These are phyloP conservation scores for Takifugu ocellatus DNA, from an alignment of 2,797 vertebrate species.

Conservation along the genomic window DNA sequence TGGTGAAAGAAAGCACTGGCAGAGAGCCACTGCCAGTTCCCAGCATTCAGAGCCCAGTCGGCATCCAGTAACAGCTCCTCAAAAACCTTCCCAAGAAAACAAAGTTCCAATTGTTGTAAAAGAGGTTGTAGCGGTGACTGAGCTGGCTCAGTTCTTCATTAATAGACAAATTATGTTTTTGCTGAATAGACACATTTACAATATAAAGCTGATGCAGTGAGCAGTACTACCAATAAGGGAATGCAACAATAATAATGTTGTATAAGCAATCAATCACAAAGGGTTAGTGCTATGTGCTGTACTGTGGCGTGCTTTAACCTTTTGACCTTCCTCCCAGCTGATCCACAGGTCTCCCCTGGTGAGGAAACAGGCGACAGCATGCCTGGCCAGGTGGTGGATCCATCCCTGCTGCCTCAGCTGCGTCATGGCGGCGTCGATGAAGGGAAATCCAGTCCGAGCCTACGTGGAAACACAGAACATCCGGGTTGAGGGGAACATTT, in stretches of 20 bases:
- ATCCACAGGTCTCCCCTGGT: conserved; percentile 76
- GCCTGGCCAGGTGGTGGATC: conserved; percentile 78
- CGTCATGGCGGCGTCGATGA: conserved; percentile 78
- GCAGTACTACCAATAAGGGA: too few species aligned
- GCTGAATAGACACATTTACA: too few species aligned
- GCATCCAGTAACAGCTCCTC: conserved; percentile 77
- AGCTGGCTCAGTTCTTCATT: too few species aligned
- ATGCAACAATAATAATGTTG: too few species aligned
- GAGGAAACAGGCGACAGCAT: conserved; percentile 77
- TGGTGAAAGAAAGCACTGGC: conserved; percentile 80
- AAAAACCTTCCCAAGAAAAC: conserved; percentile 61
- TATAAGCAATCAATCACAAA: too few species aligned
- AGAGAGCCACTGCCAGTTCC: conserved; percentile 81
- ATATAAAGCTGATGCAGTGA: too few species aligned
- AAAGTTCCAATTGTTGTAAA: neutral
- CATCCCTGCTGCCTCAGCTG: conserved; percentile 78
- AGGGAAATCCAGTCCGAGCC: conserved; percentile 74
- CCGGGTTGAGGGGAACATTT: neutral
- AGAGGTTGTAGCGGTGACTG: too few species aligned
- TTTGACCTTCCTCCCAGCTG: conserved; percentile 78
- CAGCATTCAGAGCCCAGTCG: conserved; percentile 76
- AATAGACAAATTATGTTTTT: too few species aligned
- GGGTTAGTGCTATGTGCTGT: too few species aligned
- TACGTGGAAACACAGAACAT: conserved; percentile 21
- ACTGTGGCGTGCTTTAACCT: conserved; percentile 44